Percentiles rank a stretch among this genome's conserved stretches.
Evolutionary conservation across 2,888 invertebrate species (phyloP).

Genomic region (Notodonta ziczac): DNA sequence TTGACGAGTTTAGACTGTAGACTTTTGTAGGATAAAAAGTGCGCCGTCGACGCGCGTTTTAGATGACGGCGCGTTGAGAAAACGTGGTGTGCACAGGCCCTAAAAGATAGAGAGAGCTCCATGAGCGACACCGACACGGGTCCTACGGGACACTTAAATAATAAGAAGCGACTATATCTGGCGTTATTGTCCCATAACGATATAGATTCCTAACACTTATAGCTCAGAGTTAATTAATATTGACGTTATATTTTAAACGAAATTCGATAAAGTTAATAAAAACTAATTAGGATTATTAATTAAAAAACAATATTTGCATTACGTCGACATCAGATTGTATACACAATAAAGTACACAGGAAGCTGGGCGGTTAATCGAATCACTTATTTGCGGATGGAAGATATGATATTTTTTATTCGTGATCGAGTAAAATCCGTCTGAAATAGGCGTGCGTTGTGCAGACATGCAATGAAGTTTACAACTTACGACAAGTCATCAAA

Average conservation of each 20-base stretch:
- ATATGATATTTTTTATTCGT: constrained; percentile 20
- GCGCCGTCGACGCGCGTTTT: too few species aligned
- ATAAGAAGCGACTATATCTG: too few species aligned
- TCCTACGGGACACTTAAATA: too few species aligned
- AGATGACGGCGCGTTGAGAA: too few species aligned
- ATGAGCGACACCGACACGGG: too few species aligned
- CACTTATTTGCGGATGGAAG: constrained; percentile 17
- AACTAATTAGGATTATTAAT: not conserved
- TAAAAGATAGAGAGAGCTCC: too few species aligned
- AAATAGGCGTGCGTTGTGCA: constrained; percentile 14
- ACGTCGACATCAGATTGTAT: constrained; percentile 4
- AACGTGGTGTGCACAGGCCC: too few species aligned
- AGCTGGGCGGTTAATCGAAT: not conserved
- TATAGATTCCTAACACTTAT: too few species aligned
- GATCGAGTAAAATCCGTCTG: constrained; percentile 30
- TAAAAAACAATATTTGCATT: constrained; percentile 12
- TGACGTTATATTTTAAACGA: not conserved
- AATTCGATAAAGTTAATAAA: not conserved
- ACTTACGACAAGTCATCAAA: not conserved
- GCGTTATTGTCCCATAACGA: too few species aligned
- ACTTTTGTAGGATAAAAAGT: too few species aligned
- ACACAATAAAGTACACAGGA: not conserved
- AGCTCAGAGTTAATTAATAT: not conserved
- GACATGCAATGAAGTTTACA: not conserved
- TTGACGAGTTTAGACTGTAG: too few species aligned